Evolutionary conservation across 2,888 invertebrate species (phyloP).

Genomic region (Fabriciana adippe): DNA sequence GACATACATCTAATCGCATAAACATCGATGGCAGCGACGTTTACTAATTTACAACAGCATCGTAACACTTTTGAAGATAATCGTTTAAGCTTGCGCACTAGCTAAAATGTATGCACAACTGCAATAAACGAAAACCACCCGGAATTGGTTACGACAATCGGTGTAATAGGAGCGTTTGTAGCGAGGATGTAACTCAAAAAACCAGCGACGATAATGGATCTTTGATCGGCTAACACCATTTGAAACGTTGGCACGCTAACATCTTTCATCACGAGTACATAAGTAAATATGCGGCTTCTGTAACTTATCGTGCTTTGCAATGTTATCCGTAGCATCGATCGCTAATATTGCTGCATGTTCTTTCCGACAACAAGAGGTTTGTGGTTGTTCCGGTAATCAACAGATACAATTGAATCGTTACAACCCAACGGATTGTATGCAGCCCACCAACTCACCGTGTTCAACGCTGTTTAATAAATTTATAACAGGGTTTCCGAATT

Average conservation of each 20-base stretch:
- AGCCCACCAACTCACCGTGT: not conserved
- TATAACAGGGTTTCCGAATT: not conserved
- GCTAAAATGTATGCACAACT: no score
- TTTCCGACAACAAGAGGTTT: not conserved
- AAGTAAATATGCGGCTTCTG: slow-evolving; percentile 20
- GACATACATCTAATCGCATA: no score
- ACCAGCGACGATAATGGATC: not conserved
- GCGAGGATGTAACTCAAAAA: slow-evolving; percentile 7
- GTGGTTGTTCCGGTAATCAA: slow-evolving; percentile 2
- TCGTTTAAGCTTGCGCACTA: no score
- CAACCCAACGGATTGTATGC: not conserved
- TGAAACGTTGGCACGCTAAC: slow-evolving; percentile 26
- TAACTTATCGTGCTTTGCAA: slow-evolving; percentile 13
- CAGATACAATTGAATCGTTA: not conserved
- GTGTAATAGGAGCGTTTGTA: slow-evolving; percentile 2
- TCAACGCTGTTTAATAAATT: slow-evolving; percentile 4
- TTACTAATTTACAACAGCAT: no score
- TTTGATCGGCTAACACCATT: slow-evolving; percentile 8
- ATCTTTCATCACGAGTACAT: slow-evolving; percentile 21
- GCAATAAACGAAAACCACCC: no score
- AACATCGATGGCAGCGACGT: no score
- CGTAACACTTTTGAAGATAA: no score
- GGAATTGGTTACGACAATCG: not conserved
- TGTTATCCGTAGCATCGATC: slow-evolving; percentile 4
- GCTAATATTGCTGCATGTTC: slow-evolving; percentile 3